Base-by-base conservation (phyloP, 2,888 invertebrate genomes). In the Pterostichus madidus region DNA sequence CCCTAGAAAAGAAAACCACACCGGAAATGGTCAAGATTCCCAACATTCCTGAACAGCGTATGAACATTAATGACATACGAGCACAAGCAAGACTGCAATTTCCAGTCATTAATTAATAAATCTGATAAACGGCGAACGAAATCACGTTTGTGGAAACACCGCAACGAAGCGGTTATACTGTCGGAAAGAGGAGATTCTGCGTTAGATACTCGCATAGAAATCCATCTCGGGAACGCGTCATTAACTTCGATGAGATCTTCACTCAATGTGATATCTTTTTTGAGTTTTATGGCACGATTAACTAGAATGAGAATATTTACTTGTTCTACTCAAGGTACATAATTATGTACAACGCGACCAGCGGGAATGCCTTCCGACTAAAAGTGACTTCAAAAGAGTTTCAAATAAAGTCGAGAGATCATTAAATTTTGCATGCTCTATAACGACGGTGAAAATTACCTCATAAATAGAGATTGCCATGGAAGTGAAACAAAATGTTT, bases 81-180 rank as follows among this genome's bases (percentile, higher is more conserved):
- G 75, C 52, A 52, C 13, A 49, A 52, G 75, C 52, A 52, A 75
- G 49, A 49, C 49, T 24, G 75, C 75, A 75, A 75, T 75, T 75
- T 75, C 75, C 52, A 71, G 46, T 44, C 75, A 75, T 75, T 75
- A 75, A 75, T 75, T 75, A 75, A 75, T 75, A 75, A 75, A 75
- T 52, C 75, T 75, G 75, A 75, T 75, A 75, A 75, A 75, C 75
- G 52, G 31, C 49, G 44, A 52, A 52, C 52, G 39, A 75, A 75
- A 75, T 75, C 75, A 13, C 75, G 73, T 73, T 73, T 73, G 73
- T 44, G 73, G 6, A 49, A 73, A 73, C 11, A 46, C 73, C 73
- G 73, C 73, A 59, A 59, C 59, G 39, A 39, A 39, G 39, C 39
- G 17, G 59, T 24, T 59, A n/a, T n/a, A 6, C 59, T 59, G 31